phyloP scores from a whole-genome alignment of 2,888 invertebrate genomes.

The Beris morrisii region DNA sequence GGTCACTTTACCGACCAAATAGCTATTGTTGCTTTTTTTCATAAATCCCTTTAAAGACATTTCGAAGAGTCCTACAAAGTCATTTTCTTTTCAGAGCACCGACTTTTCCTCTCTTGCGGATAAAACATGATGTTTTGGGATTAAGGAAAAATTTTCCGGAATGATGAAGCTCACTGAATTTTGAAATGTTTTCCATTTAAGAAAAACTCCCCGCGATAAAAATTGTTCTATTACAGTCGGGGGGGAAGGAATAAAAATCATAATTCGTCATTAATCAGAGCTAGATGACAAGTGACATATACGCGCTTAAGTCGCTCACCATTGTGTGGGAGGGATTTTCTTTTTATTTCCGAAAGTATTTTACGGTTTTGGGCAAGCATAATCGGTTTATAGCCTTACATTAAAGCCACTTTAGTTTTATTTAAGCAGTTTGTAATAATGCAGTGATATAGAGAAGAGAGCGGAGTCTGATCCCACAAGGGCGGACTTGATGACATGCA shows the following conservation, averaged over 20 bases:
- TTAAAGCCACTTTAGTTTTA: slow-evolving; percentile 23
- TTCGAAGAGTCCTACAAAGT: not conserved
- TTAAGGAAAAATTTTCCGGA: slow-evolving; percentile 56
- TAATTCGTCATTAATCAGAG: slow-evolving; percentile 36
- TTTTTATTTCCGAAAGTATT: slow-evolving; percentile 27
- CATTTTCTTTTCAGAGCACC: not conserved
- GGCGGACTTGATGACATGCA: slow-evolving; percentile 25
- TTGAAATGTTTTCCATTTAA: slow-evolving; percentile 45
- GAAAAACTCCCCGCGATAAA: not conserved
- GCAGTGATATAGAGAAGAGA: slow-evolving; percentile 10
- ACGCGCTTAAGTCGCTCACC: slow-evolving; percentile 18
- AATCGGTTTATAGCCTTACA: slow-evolving; percentile 34
- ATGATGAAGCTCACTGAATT: slow-evolving; percentile 53
- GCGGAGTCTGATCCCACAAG: slow-evolving; percentile 16
- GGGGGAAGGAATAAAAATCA: slow-evolving; percentile 12
- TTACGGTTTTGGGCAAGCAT: slow-evolving; percentile 32
- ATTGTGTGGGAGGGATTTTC: slow-evolving; percentile 21
- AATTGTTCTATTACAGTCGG: not conserved
- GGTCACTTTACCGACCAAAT: not conserved
- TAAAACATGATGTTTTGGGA: slow-evolving; percentile 41
- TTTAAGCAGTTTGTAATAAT: not conserved
- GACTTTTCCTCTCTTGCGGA: slow-evolving; percentile 1
- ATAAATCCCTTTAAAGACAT: too few relatives aligned
- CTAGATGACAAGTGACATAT: slow-evolving; percentile 35
- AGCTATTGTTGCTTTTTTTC: not conserved